phyloP scores from a whole-genome alignment of 2,797 vertebrate genomes.

The Emys orbicularis region DNA sequence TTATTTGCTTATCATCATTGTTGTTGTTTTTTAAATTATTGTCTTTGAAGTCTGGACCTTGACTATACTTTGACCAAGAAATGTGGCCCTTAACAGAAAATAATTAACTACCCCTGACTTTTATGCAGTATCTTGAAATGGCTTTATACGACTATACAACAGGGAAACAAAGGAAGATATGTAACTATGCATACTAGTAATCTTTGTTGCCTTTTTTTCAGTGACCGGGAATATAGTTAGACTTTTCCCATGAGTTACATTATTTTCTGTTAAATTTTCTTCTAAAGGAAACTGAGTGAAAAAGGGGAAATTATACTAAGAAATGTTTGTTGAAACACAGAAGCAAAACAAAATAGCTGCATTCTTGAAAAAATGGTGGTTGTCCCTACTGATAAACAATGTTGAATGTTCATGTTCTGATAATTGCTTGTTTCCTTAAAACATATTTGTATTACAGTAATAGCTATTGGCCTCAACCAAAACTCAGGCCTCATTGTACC shows the following conservation, averaged over 20 bases:
- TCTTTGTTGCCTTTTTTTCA: not conserved
- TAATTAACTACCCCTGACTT: no score
- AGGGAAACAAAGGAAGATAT: not conserved
- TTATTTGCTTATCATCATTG: no score
- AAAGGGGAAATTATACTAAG: not conserved
- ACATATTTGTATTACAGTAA: not conserved
- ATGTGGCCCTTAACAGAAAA: no score
- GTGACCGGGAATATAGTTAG: not conserved
- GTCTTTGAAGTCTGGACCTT: no score
- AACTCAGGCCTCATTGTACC: not conserved
- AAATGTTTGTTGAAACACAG: not conserved
- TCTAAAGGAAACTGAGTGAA: not conserved
- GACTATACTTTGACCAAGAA: no score
- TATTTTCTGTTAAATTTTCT: not conserved
- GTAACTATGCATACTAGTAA: not conserved
- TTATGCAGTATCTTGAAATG: no score
- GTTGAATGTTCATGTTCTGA: accelerated
- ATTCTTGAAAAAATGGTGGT: not conserved
- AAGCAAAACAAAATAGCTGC: not conserved
- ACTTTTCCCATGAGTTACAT: not conserved
- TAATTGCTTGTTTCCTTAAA: not conserved
- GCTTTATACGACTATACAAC: not conserved
- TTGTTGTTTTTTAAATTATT: no score
- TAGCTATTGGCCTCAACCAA: not conserved
- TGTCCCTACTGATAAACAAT: not conserved